Base-by-base conservation (phyloP, 2,888 invertebrate species). In the Odiellus spinosus region DNA sequence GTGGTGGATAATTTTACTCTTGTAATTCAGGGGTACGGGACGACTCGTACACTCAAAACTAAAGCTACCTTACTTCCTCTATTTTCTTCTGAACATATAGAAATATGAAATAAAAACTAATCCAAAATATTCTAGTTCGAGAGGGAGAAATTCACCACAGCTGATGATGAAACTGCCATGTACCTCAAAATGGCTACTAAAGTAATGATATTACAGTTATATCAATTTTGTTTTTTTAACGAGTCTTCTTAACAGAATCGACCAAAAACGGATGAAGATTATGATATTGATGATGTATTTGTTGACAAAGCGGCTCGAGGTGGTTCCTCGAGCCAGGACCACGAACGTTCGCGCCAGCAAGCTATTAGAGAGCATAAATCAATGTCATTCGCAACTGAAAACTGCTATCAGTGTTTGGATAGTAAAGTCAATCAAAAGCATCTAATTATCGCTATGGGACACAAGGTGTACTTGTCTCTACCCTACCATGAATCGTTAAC, bases 271-370 rank as follows among this genome's bases (percentile, higher is more conserved):
- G 63, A 66, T 47, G 65, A 67, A 35, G 71, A 71, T 40, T 67
- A 68, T 58, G 83, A 87, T 60, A 69, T 86, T 58, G 88, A 87
- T 63, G 88, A 90, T 58, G 75, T 85, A 56, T 86, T 90, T 61
- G 74, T 81, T 26, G 81, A 26, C 26, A 26, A 39, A 19, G 18
- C 1, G 15, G 17, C 17, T 11, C 12, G 17, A 19, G 39, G 17
- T 11, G 19, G 11, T 26, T 26, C 26, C 8, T 26, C 26, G 8
- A 26, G 26, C 26, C 26, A 26, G 26, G 26, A 26, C 26, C 41
- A 14, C 41, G 32, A 38, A 47, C 12, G 5, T 6, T 14, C 15
- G 17, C 10, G 15, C 11, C 6, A 26, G 8, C 4, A 26, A 26
- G 26, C 41, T 20, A 44, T 64, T 65, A 18, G 59, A 58, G 81